phyloP scores from a whole-genome alignment of 2,797 vertebrate species.

The Sebastolobus altivelis region DNA sequence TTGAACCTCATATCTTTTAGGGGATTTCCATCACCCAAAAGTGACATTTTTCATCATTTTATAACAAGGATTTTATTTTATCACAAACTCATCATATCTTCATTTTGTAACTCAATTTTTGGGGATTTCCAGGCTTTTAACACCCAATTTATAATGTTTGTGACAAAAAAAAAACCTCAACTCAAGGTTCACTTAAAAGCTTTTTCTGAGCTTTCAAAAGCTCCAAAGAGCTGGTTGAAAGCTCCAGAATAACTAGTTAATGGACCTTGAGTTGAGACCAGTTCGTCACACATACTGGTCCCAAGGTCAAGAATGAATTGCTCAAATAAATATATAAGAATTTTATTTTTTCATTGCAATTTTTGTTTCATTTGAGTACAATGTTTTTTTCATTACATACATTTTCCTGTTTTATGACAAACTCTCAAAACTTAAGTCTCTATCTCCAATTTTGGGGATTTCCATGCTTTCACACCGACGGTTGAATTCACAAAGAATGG shows the following conservation, averaged over 20 bases:
- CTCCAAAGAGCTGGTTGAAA: neutral
- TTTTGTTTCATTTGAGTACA: neutral
- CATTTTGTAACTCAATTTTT: neutral
- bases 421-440: neutral
- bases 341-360: neutral
- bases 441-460: neutral
- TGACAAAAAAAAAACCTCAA: neutral
- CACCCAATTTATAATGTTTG: neutral
- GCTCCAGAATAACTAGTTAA: neutral
- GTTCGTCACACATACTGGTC: neutral
- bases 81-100: neutral
- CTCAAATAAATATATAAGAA: neutral
- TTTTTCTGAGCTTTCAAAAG: neutral
- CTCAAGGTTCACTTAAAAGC: neutral
- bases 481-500: too few relatives aligned
- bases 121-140: neutral
- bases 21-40: conserved; percentile 22
- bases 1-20: neutral
- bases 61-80: neutral
- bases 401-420: neutral
- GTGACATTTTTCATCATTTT: neutral
- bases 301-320: neutral
- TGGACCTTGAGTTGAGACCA: neutral
- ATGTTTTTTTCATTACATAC: neutral
- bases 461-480: too few relatives aligned